These are phyloP conservation scores for Platysteira castanea DNA, from an alignment of 2,113 vertebrate genomes.

Conservation along the genomic window DNA sequence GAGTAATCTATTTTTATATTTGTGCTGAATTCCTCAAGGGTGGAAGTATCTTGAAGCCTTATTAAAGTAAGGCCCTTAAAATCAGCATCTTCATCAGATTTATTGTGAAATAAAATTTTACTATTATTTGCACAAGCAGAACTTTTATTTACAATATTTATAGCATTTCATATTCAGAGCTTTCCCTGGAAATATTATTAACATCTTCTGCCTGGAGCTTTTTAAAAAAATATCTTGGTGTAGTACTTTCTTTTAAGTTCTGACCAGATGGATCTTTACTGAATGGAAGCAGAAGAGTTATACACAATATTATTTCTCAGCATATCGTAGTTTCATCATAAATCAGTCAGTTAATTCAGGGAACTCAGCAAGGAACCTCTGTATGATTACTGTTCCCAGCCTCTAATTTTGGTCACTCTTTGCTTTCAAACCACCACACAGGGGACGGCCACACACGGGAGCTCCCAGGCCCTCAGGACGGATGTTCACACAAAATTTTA, in stretches of 20 bases:
- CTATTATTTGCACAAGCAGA: not conserved
- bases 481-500: not conserved
- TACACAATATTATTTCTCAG: not conserved
- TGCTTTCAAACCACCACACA: not conserved
- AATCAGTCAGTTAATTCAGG: not conserved
- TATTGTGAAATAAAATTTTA: not conserved
- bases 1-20: not conserved
- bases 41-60: not conserved
- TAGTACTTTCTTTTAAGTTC: not conserved
- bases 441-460: not conserved
- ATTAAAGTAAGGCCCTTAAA: not conserved
- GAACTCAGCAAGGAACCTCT: not conserved
- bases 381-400: rapidly evolving
- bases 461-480: not conserved
- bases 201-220: not conserved
- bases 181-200: not conserved
- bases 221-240: not conserved
- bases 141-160: not conserved
- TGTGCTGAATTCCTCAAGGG: not conserved
- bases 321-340: not conserved
- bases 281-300: not conserved
- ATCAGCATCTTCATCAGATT: not conserved
- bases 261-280: not conserved
- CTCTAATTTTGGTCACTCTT: not conserved
- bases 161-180: not conserved